Base-by-base conservation (phyloP, 2,113 vertebrate species). In the Tragelaphus scriptus region DNA sequence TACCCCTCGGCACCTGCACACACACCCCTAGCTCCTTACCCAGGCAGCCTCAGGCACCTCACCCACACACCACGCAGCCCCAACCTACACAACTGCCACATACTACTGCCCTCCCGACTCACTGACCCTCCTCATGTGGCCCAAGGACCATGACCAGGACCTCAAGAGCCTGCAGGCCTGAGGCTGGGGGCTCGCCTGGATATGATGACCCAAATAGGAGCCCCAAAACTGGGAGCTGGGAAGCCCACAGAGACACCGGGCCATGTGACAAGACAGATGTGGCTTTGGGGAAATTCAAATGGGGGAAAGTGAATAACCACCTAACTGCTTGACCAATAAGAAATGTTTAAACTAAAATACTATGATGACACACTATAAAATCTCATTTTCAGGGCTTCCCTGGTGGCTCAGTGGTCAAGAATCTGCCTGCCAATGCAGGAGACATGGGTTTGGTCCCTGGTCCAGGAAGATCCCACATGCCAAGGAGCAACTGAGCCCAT, bases 21-120 rank as follows among this genome's bases (percentile, higher is more conserved):
- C 90, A 28, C n/a, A 0, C 8, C 28, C 26, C 59, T 12, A 7
- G 47, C 80, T 5, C 3, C 30, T 32, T 1, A 8, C 26, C 17
- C 26, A 9, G 58, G 68, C 26, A 75, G 75, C 58, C 36, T 53
- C 28, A 30, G 55, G 44, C 7, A 8, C 58, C 61, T 40, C 56
- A 80, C 10, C 4, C 5, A 51, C 49, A 90, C 40, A 12, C 25
- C 61, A 36, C 55, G 12, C 13, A 6, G 40, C 23, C 2, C 47
- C 49, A 17, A n/a, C 23, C 36, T 14, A 30, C 28, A 10, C 0
- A 26, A 30, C 51, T 2, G 8, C 61, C 32, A 7, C 7, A 2
- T 0, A 9, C 61, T 26, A 23, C 51, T 23, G 68, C 28, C 58
- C 85, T 63, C 91, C 63, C 3, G 2, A 61, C 44, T 30, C 25